Base-by-base conservation (phyloP, 2,888 invertebrate species). In the Argyresthia albistria region DNA sequence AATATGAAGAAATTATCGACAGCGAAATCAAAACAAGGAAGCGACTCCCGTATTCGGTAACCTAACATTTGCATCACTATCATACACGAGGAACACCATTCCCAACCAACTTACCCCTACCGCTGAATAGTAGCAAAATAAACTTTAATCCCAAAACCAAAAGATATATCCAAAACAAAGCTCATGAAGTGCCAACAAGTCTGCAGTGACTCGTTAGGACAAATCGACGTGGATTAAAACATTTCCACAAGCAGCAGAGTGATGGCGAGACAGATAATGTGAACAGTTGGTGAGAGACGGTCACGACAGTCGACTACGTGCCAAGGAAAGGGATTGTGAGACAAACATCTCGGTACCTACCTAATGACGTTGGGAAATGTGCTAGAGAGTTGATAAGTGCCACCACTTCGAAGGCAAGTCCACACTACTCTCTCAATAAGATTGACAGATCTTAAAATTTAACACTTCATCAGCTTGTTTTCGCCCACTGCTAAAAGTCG, bases 11-110 rank as follows among this genome's bases (percentile, higher is more conserved):
- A 48, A 48, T 48, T 39, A 48, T 48, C 48, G 37, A 48, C 37
- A 48, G n/a, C 46, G n/a, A 11, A 47, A 62, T 62, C 63, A 62
- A 51, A 61, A 66, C 62, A 54, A 69, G 69, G 66, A 65, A 66
- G 65, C 59, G 56, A 55, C 59, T 45, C 35, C 48, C 53, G 58
- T 61, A 65, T 65, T 65, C 62, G 60, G 63, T 59, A 67, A 66
- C 62, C 63, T 63, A 66, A 65, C 62, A 76, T 77, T 74, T 69
- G 61, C 73, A 67, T 67, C 55, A 51, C 66, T 70, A 70, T 72
- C 70, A 64, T 39, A 36, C 15, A 25, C 25, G 25, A 25, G 25
- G 25, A 25, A 25, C 25, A 25, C 2, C 25, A 25, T 25, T 25
- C 25, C 25, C 25, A 25, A 25, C 25, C 25, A 25, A 25, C 25